Base-by-base conservation (phyloP, 2,113 vertebrate genomes). In the Bombycilla garrulus region DNA sequence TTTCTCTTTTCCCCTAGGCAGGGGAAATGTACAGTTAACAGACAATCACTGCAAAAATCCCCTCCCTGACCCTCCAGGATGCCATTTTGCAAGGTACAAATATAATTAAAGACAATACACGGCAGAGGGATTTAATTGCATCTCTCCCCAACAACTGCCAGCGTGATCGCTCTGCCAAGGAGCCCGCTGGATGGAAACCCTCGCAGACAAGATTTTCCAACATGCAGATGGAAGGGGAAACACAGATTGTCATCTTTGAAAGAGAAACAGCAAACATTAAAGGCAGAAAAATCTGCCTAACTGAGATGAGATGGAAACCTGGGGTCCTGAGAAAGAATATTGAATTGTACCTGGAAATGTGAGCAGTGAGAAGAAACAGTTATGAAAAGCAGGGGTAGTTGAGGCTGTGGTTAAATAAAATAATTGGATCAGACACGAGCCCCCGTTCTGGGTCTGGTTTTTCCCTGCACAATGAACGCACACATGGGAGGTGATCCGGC, bases 31-130 rank as follows among this genome's bases (percentile, higher is more conserved):
- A 54, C 80, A 69, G 22, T 48, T 61, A 61, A 83, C 23, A 36
- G 44, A 50, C 26, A 74, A 48, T 20, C 79, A 19, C 50, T 64
- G 11, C 5, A 58, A 61, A 77, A 16, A 58, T 10, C 54, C 31
- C 79, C n/a, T 45, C 58, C 18, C 54, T 20, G 47, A 81, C 93
- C 71, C 92, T 87, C 74, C 24, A 90, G 86, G 93, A 95, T 96
- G 89, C 81, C 94, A 95, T 97, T 97, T 96, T 96, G 92, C 95
- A 56, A 56, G 36, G 79, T 77, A 64, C 40, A 86, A 93, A 50
- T 61, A 51, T 86, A 96, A 96, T 97, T 97, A 96, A 93, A 58
- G 88, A 19, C 86, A 81, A 15, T 18, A 23, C 36, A 12, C 5
- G 51, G 73, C 72, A 95, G 83, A 76, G 81, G 69, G 62, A 58